These are phyloP conservation scores for Stenchaetothrips biformis DNA, from an alignment of 2,888 invertebrate genomes.

Conservation along the genomic window DNA sequence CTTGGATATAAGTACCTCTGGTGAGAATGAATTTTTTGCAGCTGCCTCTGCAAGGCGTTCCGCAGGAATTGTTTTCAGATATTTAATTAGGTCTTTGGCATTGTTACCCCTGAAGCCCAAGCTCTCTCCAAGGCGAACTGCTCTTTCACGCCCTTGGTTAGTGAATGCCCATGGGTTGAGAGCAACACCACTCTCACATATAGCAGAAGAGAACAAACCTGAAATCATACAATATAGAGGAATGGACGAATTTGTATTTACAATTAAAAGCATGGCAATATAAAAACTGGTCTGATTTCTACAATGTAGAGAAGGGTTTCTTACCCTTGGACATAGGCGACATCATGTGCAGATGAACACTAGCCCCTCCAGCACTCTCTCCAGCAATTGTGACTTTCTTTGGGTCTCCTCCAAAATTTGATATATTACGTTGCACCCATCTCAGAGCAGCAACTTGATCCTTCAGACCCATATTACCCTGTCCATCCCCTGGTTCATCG, in stretches of 20 bases:
- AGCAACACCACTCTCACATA: neutral
- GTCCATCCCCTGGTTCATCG: neutral
- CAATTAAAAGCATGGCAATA: neutral
- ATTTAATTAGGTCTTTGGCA: neutral
- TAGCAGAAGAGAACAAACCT: conserved; percentile 3
- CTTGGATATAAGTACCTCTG: neutral
- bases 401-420: neutral
- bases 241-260: neutral
- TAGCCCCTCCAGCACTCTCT: conserved; percentile 1
- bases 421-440: neutral
- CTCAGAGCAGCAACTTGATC: neutral
- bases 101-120: neutral
- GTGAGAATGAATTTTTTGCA: neutral
- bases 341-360: conserved; percentile 17
- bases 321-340: conserved; percentile 4
- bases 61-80: neutral
- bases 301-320: neutral
- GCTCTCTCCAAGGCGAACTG: conserved; percentile 1
- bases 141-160: neutral
- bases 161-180: neutral
- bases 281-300: neutral
- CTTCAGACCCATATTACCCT: neutral
- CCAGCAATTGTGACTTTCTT: neutral
- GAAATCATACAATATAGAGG: neutral
- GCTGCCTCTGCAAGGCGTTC: neutral